Conservation (phyloP, 2,797 vertebrate species). For the Fratercula arctica region DNA sequence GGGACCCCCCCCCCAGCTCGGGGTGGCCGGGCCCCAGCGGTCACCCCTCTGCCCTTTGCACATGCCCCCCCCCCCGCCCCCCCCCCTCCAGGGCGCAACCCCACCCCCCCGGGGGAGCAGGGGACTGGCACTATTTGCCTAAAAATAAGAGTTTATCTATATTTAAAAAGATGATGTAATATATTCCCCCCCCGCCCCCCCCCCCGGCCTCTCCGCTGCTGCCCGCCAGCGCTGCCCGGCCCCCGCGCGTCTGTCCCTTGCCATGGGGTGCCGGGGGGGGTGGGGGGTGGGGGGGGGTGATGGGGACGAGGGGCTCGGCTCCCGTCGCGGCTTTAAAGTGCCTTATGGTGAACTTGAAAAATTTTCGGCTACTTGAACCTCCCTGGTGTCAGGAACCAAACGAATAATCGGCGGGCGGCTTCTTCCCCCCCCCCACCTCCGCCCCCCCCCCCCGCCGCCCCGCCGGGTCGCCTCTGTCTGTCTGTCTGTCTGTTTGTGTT, state of each 20-base stretch:
- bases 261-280: slow-evolving; percentile 43
- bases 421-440: neutral
- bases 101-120: neutral
- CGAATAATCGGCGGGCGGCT: neutral
- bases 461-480: neutral
- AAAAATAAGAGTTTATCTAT: slow-evolving; percentile 58
- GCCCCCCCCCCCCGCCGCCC: neutral
- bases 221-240: slow-evolving; percentile 4
- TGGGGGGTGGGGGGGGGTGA: neutral
- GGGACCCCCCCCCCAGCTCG: no score
- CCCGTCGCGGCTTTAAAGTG: slow-evolving; percentile 51
- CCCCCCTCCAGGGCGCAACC: no score
- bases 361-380: slow-evolving; percentile 73
- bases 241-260: slow-evolving; percentile 48
- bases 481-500: slow-evolving; percentile 22
- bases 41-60: slow-evolving; percentile 72
- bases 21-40: neutral
- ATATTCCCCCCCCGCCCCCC: slow-evolving; percentile 36
- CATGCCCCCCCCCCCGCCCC: slow-evolving; percentile 45
- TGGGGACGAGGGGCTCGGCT: neutral
- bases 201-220: slow-evolving; percentile 3
- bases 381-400: slow-evolving; percentile 66
- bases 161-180: slow-evolving; percentile 70
- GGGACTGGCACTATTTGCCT: slow-evolving; percentile 66
- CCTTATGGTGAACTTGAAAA: slow-evolving; percentile 66